A percentile compares a stretch with the other conserved stretches of the same genome.
These are phyloP conservation scores for Drosophila falleni DNA, from an alignment of 2,888 invertebrate species.

Conservation along the genomic window DNA sequence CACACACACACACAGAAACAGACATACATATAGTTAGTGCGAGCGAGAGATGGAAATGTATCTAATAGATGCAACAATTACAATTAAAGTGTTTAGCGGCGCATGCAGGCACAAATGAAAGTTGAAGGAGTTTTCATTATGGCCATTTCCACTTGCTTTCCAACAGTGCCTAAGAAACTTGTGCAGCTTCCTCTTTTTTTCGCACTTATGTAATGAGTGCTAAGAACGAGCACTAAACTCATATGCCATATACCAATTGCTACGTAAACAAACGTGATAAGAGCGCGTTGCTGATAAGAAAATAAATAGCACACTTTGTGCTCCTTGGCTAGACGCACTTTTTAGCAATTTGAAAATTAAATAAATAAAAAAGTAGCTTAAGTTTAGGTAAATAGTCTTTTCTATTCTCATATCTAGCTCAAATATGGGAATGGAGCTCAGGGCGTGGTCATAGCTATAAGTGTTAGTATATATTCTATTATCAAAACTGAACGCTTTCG, in stretches of 20 bases:
- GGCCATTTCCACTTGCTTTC: conserved; percentile 34
- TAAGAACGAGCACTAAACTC: background rate
- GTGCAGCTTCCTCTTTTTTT: conserved; percentile 56
- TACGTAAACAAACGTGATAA: conserved; percentile 67
- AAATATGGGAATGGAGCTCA: background rate
- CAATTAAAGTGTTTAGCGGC: conserved; percentile 54
- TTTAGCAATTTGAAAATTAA: conserved; percentile 21
- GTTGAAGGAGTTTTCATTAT: conserved; percentile 28
- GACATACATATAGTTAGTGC: conserved; percentile 10
- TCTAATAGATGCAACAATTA: conserved; percentile 63
- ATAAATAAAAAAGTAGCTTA: background rate
- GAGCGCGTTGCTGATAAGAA: conserved; percentile 58
- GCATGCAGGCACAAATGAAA: conserved; percentile 44
- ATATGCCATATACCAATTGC: conserved; percentile 29
- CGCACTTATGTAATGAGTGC: conserved; percentile 54
- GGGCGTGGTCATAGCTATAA: conserved; percentile 23
- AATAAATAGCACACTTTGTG: conserved; percentile 9
- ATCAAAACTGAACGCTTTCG: conserved; percentile 42
- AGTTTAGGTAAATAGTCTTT: conserved; percentile 21
- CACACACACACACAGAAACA: conserved; percentile 22
- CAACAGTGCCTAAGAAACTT: background rate
- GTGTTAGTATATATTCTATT: conserved; percentile 3
- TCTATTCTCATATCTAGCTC: conserved; percentile 35
- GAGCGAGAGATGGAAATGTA: conserved; percentile 39
- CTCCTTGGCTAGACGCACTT: conserved; percentile 35